Evolutionary conservation across 2,888 invertebrate species (phyloP).

Genomic region (Agrotis exclamationis): DNA sequence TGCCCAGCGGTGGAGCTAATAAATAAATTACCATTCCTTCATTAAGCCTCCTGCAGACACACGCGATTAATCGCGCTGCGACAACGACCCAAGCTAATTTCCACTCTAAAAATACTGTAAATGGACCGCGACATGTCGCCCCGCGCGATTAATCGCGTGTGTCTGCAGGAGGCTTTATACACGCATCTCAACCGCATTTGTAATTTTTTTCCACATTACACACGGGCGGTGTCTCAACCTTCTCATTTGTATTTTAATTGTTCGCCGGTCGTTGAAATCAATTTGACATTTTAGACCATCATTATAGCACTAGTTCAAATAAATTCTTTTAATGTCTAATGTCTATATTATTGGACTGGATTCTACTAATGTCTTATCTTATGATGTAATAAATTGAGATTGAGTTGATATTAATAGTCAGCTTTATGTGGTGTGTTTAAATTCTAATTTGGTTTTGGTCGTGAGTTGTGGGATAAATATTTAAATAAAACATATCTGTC

Average conservation of each 20-base stretch:
- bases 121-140: too few relatives aligned
- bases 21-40: too few relatives aligned
- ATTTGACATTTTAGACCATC: conserved; percentile 73
- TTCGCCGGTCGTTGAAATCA: conserved; percentile 75
- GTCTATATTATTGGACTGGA: conserved; percentile 72
- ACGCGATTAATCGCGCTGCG: too few relatives aligned
- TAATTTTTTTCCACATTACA: conserved; percentile 65
- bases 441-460: conserved; percentile 40
- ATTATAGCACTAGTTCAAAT: conserved; percentile 57
- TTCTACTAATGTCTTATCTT: conserved; percentile 63
- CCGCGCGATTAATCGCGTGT: too few relatives aligned
- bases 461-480: conserved; percentile 7
- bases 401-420: conserved; percentile 57
- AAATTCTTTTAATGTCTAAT: conserved; percentile 72
- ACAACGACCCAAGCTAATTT: too few relatives aligned
- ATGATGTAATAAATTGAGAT: conserved; percentile 55
- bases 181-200: conserved; percentile 29
- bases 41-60: too few relatives aligned
- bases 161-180: too few relatives aligned
- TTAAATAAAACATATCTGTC: conserved; percentile 3
- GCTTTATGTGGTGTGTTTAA: conserved; percentile 24
- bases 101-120: too few relatives aligned
- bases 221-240: conserved; percentile 70
- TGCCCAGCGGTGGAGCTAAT: too few relatives aligned
- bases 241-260: conserved; percentile 86